Percentiles rank a stretch among this genome's conserved stretches.
Conservation (phyloP, 2,113 vertebrate genomes). For the Pseudopodoces humilis region DNA sequence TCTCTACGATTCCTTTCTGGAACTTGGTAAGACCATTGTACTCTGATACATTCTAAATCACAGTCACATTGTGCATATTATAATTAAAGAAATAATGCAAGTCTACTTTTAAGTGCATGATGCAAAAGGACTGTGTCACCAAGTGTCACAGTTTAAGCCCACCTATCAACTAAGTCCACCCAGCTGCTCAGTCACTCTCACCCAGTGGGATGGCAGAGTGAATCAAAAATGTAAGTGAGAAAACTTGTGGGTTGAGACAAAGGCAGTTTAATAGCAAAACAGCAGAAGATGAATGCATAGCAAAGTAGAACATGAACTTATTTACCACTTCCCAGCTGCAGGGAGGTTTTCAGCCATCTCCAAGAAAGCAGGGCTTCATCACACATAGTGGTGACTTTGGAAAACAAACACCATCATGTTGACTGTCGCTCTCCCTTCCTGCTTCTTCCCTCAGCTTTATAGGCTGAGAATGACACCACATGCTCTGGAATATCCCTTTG, state of each 20-base stretch:
- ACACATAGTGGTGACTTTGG: background rate
- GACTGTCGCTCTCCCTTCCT: background rate
- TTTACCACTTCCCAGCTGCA: background rate
- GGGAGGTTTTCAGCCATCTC: background rate
- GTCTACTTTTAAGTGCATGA: background rate
- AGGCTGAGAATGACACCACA: background rate
- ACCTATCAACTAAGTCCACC: background rate
- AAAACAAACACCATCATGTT: background rate
- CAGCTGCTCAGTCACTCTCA: no score
- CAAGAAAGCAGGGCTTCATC: background rate
- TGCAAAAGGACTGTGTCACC: background rate
- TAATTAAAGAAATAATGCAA: background rate
- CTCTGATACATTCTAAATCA: background rate
- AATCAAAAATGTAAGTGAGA: background rate
- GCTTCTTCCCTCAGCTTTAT: background rate
- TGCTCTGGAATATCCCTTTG: background rate
- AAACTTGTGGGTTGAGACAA: background rate
- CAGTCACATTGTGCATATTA: rapidly evolving
- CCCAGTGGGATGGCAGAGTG: background rate
- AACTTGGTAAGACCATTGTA: rapidly evolving
- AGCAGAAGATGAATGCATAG: background rate
- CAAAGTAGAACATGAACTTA: background rate
- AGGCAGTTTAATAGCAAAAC: background rate
- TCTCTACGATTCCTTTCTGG: background rate
- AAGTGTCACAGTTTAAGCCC: background rate